Evolutionary conservation across 2,797 vertebrate species (phyloP), one percentile per base, ranked within the genome.

Genomic region (Myotis pilosus): DNA sequence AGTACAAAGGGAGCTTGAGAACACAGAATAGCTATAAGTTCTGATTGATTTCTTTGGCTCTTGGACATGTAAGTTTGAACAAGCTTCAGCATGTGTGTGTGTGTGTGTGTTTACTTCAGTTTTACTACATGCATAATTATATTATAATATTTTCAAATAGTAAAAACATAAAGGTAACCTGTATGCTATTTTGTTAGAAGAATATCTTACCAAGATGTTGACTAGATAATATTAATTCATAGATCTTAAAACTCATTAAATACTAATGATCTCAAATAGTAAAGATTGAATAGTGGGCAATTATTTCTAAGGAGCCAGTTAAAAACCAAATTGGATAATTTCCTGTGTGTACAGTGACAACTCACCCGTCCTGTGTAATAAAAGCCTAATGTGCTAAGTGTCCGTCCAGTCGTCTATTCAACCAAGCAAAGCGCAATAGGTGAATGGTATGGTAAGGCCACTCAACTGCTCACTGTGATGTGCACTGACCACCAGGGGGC

Each of bases 271-370:
- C 53, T 74, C 68, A 84, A 69, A 38, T 23, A 72, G 25, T 87
- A 68, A 84, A 86, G 47, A 79, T 75, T 92, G 79, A 91, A 47
- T 94, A 80, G 51, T 88, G 36, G 33, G 13, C 41, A 69, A 19
- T 78, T 88, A 57, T 72, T 87, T 92, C 44, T 90, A 86, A 82
- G 41, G 33, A 95, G 36, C 20, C 49, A 95, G 36, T 47, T 87
- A 33, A 78, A 36, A 33, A 78, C n/a, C 49, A 89, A 93, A 76
- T 53, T 71, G 30, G 19, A 17, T 66, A 53, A 55, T 71, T 92
- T 94, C 25, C 30, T 89, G 20, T 92, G 17, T 36, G 36, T 51
- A 60, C n/a, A 84, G 60, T 76, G 53, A 36, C 62, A 89, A 4
- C 60, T 83, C 87, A 75, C 44, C 75, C 23, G 28, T 30, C 23